Percentiles rank a stretch among this genome's conserved stretches.
These are phyloP conservation scores for Nothobranchius kuhntae DNA, from an alignment of 2,113 vertebrate genomes.

Conservation along the genomic window DNA sequence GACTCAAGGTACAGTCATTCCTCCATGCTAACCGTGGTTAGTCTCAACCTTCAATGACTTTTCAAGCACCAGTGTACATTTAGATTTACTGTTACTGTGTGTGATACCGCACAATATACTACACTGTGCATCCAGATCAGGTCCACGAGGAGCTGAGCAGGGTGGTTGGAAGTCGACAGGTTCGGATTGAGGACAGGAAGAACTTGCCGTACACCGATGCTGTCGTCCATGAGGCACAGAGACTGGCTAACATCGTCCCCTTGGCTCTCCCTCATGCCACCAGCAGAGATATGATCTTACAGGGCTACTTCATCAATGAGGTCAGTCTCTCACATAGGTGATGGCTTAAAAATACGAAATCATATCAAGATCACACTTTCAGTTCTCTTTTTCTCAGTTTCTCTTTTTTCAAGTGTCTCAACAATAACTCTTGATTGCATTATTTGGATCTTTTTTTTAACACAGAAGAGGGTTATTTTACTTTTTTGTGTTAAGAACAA, in stretches of 20 bases:
- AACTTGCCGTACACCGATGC: neutral
- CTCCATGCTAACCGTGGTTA: neutral
- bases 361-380: too few relatives aligned
- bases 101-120: too few relatives aligned
- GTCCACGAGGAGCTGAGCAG: constrained; percentile 15
- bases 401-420: too few relatives aligned
- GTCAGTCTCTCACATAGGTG: neutral
- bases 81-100: neutral
- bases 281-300: neutral
- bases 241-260: neutral
- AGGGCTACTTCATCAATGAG: neutral
- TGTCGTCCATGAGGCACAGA: neutral
- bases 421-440: too few relatives aligned
- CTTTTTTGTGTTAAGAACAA: too few relatives aligned
- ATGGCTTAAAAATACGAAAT: too few relatives aligned
- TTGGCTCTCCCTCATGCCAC: neutral
- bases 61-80: neutral
- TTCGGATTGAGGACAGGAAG: neutral
- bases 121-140: constrained; percentile 38
- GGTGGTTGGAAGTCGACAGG: neutral
- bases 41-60: neutral
- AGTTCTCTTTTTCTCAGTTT: too few relatives aligned
- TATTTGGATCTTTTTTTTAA: too few relatives aligned
- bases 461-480: too few relatives aligned
- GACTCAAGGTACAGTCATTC: constrained; percentile 73